Conservation (phyloP, 2,113 vertebrate genomes). For the Lepus americanus region DNA sequence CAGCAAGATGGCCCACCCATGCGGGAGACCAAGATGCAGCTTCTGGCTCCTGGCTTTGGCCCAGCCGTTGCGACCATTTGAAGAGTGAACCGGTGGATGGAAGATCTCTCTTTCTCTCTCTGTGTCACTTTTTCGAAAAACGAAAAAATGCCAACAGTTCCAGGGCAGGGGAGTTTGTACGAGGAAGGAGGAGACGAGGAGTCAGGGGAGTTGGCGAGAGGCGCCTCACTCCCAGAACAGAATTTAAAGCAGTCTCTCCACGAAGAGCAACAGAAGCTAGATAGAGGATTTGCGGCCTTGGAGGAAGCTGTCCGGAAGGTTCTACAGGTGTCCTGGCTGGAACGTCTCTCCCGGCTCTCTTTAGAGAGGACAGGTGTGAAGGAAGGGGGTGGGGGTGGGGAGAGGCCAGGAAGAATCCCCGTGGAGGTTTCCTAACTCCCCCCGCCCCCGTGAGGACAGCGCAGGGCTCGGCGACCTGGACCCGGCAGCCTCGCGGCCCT, state of each 20-base stretch:
- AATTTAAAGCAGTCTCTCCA: neutral
- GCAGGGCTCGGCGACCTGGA: neutral
- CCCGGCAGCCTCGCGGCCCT: neutral
- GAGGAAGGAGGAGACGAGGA: neutral
- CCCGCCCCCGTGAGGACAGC: neutral
- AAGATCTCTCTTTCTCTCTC: too few relatives aligned
- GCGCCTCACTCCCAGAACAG: neutral
- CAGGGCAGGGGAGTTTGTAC: neutral
- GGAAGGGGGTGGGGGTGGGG: neutral
- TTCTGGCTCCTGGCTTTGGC: too few relatives aligned
- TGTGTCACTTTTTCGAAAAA: too few relatives aligned
- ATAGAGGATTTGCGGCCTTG: neutral
- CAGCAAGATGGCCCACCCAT: too few relatives aligned
- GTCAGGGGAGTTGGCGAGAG: neutral
- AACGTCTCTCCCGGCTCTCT: neutral
- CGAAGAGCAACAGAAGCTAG: neutral
- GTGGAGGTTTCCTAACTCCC: neutral
- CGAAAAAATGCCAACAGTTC: too few relatives aligned
- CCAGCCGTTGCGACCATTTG: too few relatives aligned
- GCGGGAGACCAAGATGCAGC: too few relatives aligned
- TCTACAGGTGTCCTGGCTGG: neutral
- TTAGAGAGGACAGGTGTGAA: neutral
- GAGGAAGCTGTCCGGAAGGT: neutral
- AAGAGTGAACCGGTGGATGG: too few relatives aligned
- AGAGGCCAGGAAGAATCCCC: neutral